Evolutionary conservation across 2,797 vertebrate genomes (phyloP).

Genomic region (Ptychadena robeensis): DNA sequence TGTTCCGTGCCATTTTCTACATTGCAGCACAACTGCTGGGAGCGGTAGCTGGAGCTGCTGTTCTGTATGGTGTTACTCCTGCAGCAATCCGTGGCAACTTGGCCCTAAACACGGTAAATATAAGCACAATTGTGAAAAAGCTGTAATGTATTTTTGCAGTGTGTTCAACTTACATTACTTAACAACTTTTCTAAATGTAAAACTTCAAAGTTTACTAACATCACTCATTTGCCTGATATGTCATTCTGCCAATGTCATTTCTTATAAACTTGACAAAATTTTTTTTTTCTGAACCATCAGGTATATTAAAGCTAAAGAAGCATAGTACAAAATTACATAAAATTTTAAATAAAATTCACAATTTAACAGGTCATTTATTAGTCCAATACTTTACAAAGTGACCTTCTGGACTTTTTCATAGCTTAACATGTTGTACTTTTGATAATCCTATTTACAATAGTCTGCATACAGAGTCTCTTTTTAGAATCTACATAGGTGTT

Average conservation of each 20-base stretch:
- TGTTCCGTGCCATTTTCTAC: slow-evolving; percentile 91
- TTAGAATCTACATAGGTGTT: too few relatives aligned
- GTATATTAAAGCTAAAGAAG: neutral
- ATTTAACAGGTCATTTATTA: too few relatives aligned
- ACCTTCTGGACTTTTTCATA: neutral
- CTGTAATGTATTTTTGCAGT: neutral
- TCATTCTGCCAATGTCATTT: neutral
- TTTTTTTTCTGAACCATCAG: too few relatives aligned
- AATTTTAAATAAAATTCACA: neutral
- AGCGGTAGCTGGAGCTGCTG: slow-evolving; percentile 87
- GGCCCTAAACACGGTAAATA: slow-evolving; percentile 88
- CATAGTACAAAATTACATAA: neutral
- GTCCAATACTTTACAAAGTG: too few relatives aligned
- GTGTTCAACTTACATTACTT: slow-evolving; percentile 3
- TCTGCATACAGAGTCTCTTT: too few relatives aligned
- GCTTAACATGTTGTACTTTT: neutral
- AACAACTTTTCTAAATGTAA: neutral
- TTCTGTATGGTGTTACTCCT: slow-evolving; percentile 91
- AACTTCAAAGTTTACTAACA: neutral
- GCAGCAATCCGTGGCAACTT: slow-evolving; percentile 87
- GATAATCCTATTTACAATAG: neutral
- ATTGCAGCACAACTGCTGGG: slow-evolving; percentile 90
- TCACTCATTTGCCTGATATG: neutral
- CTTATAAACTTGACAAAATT: neutral
- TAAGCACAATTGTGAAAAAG: neutral